phyloP scores from a whole-genome alignment of 2,797 vertebrate species.

The Crypturellus tataupa region DNA sequence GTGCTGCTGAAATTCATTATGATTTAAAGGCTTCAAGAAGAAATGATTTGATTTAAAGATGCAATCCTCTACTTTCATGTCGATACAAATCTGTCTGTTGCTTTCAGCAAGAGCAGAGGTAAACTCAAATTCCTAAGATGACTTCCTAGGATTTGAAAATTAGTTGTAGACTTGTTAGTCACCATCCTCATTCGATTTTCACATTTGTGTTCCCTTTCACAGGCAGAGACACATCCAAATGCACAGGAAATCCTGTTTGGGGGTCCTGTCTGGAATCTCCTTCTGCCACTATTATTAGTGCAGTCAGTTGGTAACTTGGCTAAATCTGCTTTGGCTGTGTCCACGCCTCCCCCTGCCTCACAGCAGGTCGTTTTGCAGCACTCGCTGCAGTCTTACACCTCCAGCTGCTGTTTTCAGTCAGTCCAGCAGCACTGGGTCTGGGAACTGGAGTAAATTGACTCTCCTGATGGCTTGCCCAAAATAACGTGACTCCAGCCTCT shows the following conservation, averaged over 20 bases:
- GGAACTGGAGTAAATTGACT: conserved; percentile 52
- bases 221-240: not conserved
- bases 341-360: conserved; percentile 59
- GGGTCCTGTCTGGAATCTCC: conserved; percentile 68
- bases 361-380: conserved; percentile 72
- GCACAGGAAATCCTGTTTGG: conserved; percentile 41
- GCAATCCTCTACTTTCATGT: not conserved
- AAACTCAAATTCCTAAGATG: not conserved
- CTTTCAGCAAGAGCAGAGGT: not conserved
- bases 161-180: not conserved
- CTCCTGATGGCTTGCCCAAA: conserved; percentile 44
- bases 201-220: not conserved
- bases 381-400: not conserved
- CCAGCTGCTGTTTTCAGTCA: conserved; percentile 87
- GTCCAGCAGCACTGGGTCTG: conserved; percentile 60
- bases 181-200: conserved; percentile 2
- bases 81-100: not conserved
- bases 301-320: conserved; percentile 87
- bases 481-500: not conserved
- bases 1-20: not conserved
- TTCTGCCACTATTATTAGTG: conserved; percentile 86
- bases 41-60: not conserved
- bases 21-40: not conserved
- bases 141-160: conserved; percentile 29
- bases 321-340: conserved; percentile 85